Percentiles rank a stretch among this genome's conserved stretches.
Evolutionary conservation across 2,797 vertebrate species (phyloP).

Genomic region (Manis crassicaudata): DNA sequence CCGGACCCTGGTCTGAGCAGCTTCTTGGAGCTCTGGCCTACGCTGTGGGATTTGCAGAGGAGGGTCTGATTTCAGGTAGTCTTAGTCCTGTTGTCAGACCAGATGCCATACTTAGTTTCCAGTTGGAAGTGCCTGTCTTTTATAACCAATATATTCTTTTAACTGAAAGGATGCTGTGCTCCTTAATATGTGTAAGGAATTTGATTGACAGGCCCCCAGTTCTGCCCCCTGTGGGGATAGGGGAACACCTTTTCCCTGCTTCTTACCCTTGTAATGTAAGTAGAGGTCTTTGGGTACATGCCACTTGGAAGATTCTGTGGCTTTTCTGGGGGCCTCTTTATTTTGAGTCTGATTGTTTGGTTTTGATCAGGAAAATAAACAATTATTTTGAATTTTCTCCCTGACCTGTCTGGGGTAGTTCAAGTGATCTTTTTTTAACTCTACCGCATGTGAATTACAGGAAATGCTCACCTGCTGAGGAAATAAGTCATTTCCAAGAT

Average conservation of each 20-base stretch:
- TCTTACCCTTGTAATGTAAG: neutral
- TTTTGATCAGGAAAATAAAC: slow-evolving; percentile 74
- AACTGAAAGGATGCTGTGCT: neutral
- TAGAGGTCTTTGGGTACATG: neutral
- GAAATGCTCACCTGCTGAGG: slow-evolving; percentile 68
- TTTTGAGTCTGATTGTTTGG: slow-evolving; percentile 62
- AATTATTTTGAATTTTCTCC: slow-evolving; percentile 66
- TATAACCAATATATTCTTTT: neutral
- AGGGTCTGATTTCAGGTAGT: neutral
- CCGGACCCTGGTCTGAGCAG: neutral
- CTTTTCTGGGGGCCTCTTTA: slow-evolving; percentile 32
- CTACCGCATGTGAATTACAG: slow-evolving; percentile 67
- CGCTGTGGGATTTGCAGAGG: neutral
- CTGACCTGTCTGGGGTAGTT: slow-evolving; percentile 54
- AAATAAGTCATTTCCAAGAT: slow-evolving; percentile 76
- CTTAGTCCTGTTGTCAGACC: neutral
- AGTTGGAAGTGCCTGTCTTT: neutral
- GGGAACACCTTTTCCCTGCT: neutral
- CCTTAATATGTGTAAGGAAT: neutral
- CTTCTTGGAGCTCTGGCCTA: neutral
- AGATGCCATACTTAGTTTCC: neutral
- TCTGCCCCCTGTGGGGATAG: neutral
- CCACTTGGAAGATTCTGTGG: neutral
- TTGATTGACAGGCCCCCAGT: neutral
- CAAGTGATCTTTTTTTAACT: slow-evolving; percentile 46